A percentile compares a stretch with the other conserved stretches of the same genome.
These are phyloP conservation scores for Mycogona germanica DNA, from an alignment of 2,888 invertebrate species.

Conservation along the genomic window DNA sequence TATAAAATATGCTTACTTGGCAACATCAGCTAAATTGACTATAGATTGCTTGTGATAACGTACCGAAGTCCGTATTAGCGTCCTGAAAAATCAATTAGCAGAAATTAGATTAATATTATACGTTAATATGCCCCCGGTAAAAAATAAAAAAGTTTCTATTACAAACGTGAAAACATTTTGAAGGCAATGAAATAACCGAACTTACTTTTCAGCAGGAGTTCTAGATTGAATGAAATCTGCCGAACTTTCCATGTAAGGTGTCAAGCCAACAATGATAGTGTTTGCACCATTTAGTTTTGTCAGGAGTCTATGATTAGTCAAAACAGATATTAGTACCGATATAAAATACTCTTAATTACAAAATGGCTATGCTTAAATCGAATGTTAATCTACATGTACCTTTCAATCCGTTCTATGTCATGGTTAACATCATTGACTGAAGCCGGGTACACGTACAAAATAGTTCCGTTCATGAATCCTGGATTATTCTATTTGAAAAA, in stretches of 20 bases:
- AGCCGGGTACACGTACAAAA: conserved; percentile 64
- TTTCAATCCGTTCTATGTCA: conserved; percentile 57
- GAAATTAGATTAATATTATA: background rate
- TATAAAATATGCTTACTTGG: conserved; percentile 14
- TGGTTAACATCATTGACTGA: conserved; percentile 47
- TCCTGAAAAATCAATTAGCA: background rate
- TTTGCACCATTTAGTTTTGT: conserved; percentile 65
- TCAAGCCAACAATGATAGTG: conserved; percentile 59
- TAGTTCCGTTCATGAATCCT: conserved; percentile 36
- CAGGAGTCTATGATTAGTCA: conserved; percentile 39
- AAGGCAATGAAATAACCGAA: background rate
- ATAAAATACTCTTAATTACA: no score
- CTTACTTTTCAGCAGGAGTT: conserved; percentile 6
- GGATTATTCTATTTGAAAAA: conserved; percentile 23
- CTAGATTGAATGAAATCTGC: background rate
- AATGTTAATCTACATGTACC: conserved; percentile 27
- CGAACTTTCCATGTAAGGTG: conserved; percentile 42
- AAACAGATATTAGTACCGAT: no score
- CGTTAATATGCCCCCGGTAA: background rate
- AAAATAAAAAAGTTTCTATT: background rate
- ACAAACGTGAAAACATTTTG: background rate
- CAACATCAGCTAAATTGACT: conserved; percentile 12
- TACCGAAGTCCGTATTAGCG: conserved; percentile 12
- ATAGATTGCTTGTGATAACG: conserved; percentile 10
- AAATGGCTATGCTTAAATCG: background rate